Base-by-base conservation (phyloP, 2,888 invertebrate species). In the Arctia plantaginis region DNA sequence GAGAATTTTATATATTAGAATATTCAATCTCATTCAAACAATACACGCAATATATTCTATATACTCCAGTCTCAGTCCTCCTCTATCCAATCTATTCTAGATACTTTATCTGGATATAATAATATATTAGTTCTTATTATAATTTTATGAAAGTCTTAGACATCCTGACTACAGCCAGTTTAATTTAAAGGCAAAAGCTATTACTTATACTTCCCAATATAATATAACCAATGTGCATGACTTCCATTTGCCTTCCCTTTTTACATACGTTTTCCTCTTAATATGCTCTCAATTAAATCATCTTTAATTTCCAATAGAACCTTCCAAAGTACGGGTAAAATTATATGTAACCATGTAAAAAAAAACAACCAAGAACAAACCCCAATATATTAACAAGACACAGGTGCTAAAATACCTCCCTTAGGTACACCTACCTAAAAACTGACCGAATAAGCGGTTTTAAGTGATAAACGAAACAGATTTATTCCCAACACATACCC, bases 381-480 rank as follows among this genome's bases (percentile, higher is more conserved):
- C n/a, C 20, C 35, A 72, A 77, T 82, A 75, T 69, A 18, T 65
- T 71, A 64, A 71, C 47, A 59, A 66, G 73, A 39, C 66, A 73
- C 84, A 88, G 89, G 89, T 87, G 90, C 85, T 84, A 89, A 89
- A 85, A 85, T 73, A 73, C 73, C 74, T 90, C 89, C 89, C 90
- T 78, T 83, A 86, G 89, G 90, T 85, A 88, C 81, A 82, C 87
- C 74, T 76, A 75, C 88, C 88, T 86, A 83, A 87, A 86, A 83
- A 77, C 83, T 87, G 84, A 86, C 86, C 85, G 81, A 84, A 82
- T 81, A 67, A 77, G 82, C 74, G 89, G 90, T 87, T 86, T 85
- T 84, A 88, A 89, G 93, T 93, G 94, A 94, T 94, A 93, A 93
- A 91, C 88, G 91, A 82, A 77, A 73, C 84, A 91, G 91, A 94